These are phyloP conservation scores for Tupiocoris notatus DNA, from an alignment of 2,888 invertebrate genomes.

Conservation along the genomic window DNA sequence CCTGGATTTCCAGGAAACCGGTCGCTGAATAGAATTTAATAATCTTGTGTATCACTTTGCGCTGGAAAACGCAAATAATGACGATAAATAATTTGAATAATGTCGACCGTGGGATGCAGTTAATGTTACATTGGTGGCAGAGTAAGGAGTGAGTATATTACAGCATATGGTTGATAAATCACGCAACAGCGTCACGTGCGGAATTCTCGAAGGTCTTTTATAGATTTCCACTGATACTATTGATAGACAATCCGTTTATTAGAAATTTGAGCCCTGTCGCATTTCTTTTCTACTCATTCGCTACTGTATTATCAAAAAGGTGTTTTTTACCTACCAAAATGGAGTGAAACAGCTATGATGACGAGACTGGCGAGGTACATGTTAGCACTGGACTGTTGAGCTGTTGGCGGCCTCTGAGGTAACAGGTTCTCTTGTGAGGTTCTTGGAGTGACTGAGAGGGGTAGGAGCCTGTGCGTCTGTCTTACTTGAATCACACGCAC, in stretches of 20 bases:
- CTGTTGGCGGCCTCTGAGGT: slow-evolving; percentile 4
- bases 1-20: too few relatives aligned
- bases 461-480: slow-evolving; percentile 9
- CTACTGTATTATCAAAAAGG: neutral
- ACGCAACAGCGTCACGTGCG: too few relatives aligned
- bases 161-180: too few relatives aligned
- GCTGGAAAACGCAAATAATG: too few relatives aligned
- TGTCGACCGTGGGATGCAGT: too few relatives aligned
- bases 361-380: slow-evolving; percentile 38
- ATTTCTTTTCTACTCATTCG: neutral
- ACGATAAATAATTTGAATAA: too few relatives aligned
- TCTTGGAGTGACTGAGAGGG: neutral
- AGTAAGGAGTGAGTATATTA: too few relatives aligned
- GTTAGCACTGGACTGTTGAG: slow-evolving; percentile 31
- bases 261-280: neutral
- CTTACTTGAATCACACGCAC: neutral
- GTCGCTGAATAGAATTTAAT: too few relatives aligned
- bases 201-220: too few relatives aligned
- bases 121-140: too few relatives aligned
- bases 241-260: neutral
- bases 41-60: too few relatives aligned
- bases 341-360: slow-evolving; percentile 31
- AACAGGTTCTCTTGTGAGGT: slow-evolving; percentile 23
- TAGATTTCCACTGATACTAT: too few relatives aligned
- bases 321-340: slow-evolving; percentile 13